Evolutionary conservation across 2,113 vertebrate genomes (phyloP), one percentile per base, ranked within the genome.

Genomic region (Atrichornis clamosus): DNA sequence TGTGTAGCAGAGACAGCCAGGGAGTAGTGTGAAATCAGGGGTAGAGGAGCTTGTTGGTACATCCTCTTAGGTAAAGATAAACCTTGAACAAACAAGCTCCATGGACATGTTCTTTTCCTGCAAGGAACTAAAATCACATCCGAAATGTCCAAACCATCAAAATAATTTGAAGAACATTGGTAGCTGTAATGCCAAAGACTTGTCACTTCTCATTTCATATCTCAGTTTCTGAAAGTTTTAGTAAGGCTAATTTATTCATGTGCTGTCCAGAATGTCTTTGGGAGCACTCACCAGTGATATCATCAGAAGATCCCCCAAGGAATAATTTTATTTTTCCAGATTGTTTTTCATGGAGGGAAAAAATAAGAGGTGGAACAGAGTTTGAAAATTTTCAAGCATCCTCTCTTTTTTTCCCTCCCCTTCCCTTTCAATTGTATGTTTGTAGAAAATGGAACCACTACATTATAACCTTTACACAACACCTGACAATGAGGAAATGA

Each of bases 361-460:
- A 67, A 58, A 18, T 13, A 64, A 44, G 13, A 41, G 6, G 7
- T 84, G 41, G 37, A 63, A 8, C 26, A 59, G 46, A 49, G 16
- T 55, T 92, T 47, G 12, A 56, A 17, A 58, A 23, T 60, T 92
- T 77, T 69, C 41, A 72, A 53, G 32, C 15, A 14, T 59, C n/a
- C 30, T 65, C 50, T 75, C 9, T 37, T 26, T 24, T 11, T 2
- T 3, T 4, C 1, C 1, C 3, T 22, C 5, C 4, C 6, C 28
- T 60, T 65, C 16, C 7, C 33, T 69, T 85, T 33, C 44, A 47
- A 23, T 39, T 59, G 3, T 10, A 8, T 47, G 20, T 44, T 78
- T 82, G 41, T 73, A 52, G 78, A 52, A 88, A 55, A 59, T 6
- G 23, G 26, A 89, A 41, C 46, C 9, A 6, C 26, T 69, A 4